Base-by-base conservation (phyloP, 2,113 vertebrate species). In the Caranx melampygus region DNA sequence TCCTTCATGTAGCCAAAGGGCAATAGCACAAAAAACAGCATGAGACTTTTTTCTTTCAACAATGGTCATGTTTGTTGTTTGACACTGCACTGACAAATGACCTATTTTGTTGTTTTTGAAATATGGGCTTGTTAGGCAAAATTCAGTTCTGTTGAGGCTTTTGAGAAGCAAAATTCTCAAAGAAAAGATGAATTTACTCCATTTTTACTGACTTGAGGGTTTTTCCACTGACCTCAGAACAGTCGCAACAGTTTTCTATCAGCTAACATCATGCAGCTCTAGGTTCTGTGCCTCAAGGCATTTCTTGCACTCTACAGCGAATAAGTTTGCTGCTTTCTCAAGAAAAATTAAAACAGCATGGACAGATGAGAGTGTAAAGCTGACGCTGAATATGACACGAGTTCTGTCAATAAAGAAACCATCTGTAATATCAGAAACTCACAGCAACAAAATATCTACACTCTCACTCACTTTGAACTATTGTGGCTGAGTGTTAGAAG, bases 371-470 rank as follows among this genome's bases (percentile, higher is more conserved):
- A 64, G 26, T n/a, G 47, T 18, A 44, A 47, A 60, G 31, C 35
- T 42, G 33, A 67, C 45, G 51, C 47, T 42, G 21, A 75, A 66
- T 15, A 52, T 0, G 1, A 59, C 20, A 40, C 33, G 6, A 26
- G 57, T 55, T 11, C 12, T 64, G 18, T 44, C 49, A 69, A 72
- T 40, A 40, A 34, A 62, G n/a, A 58, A 21, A 65, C 20, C 49
- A 44, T 40, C 21, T 49, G 63, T 51, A 47, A 63, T 35, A 33
- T 34, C 33, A 16, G n/a, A 9, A 44, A 59, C 1, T 37, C 54
- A 42, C 2, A 58, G 47, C 5, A 61, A 78, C 5, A 57, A 16
- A 73, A 60, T 16, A 42, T 8, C 16, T 3, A 37, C 16, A 44
- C 3, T 10, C 62, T 42, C 55, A 35, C 33, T 26, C n/a, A 40